Evolutionary conservation across 2,797 vertebrate species (phyloP).

Genomic region (Paguma larvata): DNA sequence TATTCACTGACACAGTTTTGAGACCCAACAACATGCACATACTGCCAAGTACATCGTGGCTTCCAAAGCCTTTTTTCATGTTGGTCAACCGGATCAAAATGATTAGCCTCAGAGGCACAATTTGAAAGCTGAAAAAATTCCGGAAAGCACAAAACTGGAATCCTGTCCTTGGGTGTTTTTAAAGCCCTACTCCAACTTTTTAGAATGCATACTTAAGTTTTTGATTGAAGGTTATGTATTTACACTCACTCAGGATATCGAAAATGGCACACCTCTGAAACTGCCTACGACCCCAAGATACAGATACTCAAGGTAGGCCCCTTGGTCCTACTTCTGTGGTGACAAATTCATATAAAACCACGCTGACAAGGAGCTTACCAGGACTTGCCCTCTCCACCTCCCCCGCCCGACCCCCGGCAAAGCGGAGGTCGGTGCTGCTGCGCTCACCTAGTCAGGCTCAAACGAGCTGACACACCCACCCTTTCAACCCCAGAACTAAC

Average conservation of each 20-base stretch:
- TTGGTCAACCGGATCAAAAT: not conserved
- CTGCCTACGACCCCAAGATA: not conserved
- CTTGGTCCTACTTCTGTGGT: not conserved
- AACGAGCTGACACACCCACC: not conserved
- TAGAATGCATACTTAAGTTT: not conserved
- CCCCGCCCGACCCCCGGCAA: not conserved
- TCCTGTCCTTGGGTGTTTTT: slow-evolving; percentile 14
- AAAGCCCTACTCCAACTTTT: not conserved
- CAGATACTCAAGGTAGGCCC: not conserved
- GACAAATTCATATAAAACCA: not conserved
- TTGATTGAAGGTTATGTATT: not conserved
- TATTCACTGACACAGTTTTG: not conserved
- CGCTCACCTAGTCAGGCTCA: not conserved
- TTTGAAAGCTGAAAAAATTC: not conserved
- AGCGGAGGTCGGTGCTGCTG: not conserved
- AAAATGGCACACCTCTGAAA: not conserved
- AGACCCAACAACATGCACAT: not conserved
- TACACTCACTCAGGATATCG: not conserved
- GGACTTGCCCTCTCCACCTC: not conserved
- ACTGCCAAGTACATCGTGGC: not conserved
- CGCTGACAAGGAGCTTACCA: not conserved
- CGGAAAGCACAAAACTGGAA: slow-evolving; percentile 4
- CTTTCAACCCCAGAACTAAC: not conserved
- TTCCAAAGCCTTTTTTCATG: slow-evolving; percentile 15
- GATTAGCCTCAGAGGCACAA: not conserved